phyloP scores from a whole-genome alignment of 2,888 invertebrate genomes.

The Tyria jacobaeae region DNA sequence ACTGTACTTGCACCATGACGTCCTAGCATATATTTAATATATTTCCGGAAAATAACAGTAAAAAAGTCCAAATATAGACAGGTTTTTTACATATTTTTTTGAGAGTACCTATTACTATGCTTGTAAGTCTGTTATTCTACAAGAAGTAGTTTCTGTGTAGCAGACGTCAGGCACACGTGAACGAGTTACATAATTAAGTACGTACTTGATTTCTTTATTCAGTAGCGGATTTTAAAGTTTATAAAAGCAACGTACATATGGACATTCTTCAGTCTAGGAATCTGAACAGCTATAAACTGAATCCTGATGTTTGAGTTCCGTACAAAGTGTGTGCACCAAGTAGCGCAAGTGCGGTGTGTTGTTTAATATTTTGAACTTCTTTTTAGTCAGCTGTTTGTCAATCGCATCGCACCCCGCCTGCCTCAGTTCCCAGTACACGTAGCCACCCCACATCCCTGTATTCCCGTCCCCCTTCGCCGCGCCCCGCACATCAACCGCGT shows the following conservation, averaged over 20 bases:
- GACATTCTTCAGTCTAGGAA: neutral
- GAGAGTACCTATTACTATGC: too few species aligned
- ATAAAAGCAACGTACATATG: neutral
- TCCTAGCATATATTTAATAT: too few species aligned
- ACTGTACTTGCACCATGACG: too few species aligned
- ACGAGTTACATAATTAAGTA: neutral
- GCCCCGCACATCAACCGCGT: constrained; percentile 42
- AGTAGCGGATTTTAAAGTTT: neutral
- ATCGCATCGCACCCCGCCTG: constrained; percentile 58
- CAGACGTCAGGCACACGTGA: too few species aligned
- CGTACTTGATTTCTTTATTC: neutral
- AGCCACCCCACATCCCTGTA: neutral
- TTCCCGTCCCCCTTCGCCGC: constrained; percentile 14
- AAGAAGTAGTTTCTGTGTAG: neutral
- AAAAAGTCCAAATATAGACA: too few species aligned
- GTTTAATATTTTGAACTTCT: constrained; percentile 60
- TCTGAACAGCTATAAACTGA: neutral
- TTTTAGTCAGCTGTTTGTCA: constrained; percentile 81
- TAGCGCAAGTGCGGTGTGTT: constrained; percentile 18
- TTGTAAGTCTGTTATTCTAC: too few species aligned
- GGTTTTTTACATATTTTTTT: too few species aligned
- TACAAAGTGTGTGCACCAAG: constrained; percentile 8
- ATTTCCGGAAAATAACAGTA: too few species aligned
- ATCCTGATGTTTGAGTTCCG: neutral
- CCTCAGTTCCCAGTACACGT: constrained; percentile 23